phyloP scores from a whole-genome alignment of 2,888 invertebrate genomes.

The Saturnia japonica region DNA sequence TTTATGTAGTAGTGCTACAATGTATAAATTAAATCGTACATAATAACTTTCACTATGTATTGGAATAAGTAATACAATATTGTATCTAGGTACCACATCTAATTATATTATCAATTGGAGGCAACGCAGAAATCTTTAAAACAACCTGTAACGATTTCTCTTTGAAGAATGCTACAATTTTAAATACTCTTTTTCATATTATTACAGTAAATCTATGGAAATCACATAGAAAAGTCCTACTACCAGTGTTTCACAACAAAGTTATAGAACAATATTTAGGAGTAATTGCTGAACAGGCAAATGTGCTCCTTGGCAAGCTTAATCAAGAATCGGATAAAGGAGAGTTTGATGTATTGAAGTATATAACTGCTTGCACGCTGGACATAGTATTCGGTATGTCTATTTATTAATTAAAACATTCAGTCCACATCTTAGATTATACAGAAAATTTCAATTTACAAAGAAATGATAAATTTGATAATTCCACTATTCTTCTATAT shows the following conservation, averaged over 20 bases:
- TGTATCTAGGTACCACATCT: too few species aligned
- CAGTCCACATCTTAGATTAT: background rate
- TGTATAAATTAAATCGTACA: too few species aligned
- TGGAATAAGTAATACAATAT: too few species aligned
- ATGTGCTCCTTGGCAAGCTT: conserved; percentile 74
- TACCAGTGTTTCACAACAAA: conserved; percentile 85
- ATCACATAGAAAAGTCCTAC: conserved; percentile 81
- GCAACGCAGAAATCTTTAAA: background rate
- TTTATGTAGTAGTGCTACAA: too few species aligned
- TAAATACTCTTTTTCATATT: background rate
- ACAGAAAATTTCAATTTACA: background rate
- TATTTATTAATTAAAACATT: conserved; percentile 4
- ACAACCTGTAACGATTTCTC: background rate
- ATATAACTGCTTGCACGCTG: conserved; percentile 81
- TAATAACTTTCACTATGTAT: too few species aligned
- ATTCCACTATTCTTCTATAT: too few species aligned
- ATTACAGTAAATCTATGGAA: conserved; percentile 82
- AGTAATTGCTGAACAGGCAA: conserved; percentile 82
- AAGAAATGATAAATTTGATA: background rate
- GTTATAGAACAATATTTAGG: conserved; percentile 84
- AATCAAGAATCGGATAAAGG: conserved; percentile 51
- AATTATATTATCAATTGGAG: too few species aligned
- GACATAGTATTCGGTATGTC: conserved; percentile 84
- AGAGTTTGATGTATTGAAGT: conserved; percentile 77
- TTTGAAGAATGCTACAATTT: background rate